These are phyloP conservation scores for Jacana jacana DNA, from an alignment of 2,113 vertebrate species.

Conservation along the genomic window DNA sequence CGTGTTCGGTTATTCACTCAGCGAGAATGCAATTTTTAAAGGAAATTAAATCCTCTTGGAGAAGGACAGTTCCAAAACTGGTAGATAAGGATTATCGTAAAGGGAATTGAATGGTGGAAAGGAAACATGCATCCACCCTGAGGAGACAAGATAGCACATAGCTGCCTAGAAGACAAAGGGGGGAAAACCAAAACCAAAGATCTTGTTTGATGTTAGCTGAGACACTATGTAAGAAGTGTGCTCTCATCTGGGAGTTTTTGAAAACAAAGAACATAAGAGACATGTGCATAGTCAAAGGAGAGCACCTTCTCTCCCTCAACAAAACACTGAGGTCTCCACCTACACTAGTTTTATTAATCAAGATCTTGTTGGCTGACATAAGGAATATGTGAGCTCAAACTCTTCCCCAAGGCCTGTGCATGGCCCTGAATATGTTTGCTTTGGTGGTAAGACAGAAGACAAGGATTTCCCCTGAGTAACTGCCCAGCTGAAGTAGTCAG, in stretches of 20 bases:
- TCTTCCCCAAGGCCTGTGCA: not conserved
- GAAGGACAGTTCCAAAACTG: not conserved
- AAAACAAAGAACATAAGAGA: not conserved
- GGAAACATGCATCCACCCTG: not conserved
- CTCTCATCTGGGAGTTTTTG: not conserved
- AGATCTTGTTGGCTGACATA: not conserved
- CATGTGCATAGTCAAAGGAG: not conserved
- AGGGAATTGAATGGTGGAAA: not conserved
- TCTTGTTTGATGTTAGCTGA: not conserved
- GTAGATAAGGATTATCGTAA: not conserved
- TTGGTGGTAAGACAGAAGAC: not conserved
- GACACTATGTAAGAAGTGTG: not conserved
- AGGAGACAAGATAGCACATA: not conserved
- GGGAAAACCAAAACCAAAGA: not conserved
- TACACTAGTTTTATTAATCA: not conserved
- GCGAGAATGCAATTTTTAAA: constrained; percentile 1
- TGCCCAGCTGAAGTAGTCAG: not conserved
- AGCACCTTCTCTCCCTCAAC: not conserved
- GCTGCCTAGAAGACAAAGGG: not conserved
- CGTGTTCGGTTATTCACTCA: not conserved
- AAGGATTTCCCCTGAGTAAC: not conserved
- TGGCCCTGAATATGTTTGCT: not conserved
- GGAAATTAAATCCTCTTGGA: constrained; percentile 2
- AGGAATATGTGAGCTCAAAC: not conserved
- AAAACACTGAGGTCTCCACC: not conserved